Conservation (phyloP, 1,140 invertebrate genomes). For the Trachymyrmex cornetzi region DNA sequence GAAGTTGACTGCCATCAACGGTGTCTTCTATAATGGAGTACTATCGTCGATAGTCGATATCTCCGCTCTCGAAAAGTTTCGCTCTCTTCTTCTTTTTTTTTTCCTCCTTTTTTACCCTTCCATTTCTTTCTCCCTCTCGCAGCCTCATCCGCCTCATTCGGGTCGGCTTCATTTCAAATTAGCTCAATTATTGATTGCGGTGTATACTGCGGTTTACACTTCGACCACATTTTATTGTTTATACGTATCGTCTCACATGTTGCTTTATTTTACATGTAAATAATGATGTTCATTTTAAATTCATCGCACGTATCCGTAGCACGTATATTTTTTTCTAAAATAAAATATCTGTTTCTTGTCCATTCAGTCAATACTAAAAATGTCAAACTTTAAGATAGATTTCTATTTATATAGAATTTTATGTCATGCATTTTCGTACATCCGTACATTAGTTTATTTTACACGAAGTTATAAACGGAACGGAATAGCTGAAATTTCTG, state of each 20-base stretch:
- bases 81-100: slow-evolving; percentile 10
- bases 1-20: slow-evolving; percentile 56
- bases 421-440: not conserved
- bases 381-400: not conserved
- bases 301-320: not conserved
- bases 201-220: not conserved
- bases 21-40: slow-evolving; percentile 75
- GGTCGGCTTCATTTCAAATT: not conserved
- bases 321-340: not conserved
- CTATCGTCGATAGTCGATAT: slow-evolving; percentile 56
- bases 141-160: slow-evolving; percentile 2
- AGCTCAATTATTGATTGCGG: slow-evolving; percentile 20
- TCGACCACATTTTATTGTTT: not conserved
- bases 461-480: not conserved
- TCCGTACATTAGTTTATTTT: not conserved
- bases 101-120: not conserved
- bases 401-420: not conserved
- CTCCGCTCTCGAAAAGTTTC: slow-evolving; percentile 19
- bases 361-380: not conserved
- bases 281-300: not conserved
- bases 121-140: not conserved
- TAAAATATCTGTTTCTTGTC: not conserved
- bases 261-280: not conserved
- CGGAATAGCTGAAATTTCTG: not conserved
- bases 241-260: not conserved